phyloP scores from a whole-genome alignment of 1,140 invertebrate species.

The Littorina saxatilis region DNA sequence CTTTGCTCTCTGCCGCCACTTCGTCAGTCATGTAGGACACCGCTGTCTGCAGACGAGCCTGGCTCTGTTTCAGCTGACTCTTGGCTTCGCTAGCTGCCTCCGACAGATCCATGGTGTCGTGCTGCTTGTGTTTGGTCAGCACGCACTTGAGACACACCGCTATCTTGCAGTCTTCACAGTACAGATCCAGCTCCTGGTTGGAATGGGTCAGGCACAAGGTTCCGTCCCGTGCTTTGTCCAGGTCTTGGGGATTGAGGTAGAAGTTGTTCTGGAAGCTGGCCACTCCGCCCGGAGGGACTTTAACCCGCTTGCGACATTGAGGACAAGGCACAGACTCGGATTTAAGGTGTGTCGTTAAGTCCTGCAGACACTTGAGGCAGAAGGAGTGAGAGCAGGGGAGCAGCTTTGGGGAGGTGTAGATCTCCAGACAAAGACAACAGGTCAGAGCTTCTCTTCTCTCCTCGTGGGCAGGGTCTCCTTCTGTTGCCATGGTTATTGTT shows the following conservation, averaged over 20 bases:
- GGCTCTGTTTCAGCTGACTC: background rate
- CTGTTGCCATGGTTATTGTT: background rate
- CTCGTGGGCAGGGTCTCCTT: background rate
- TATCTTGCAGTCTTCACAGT: no score
- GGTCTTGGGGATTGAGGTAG: no score
- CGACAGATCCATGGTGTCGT: background rate
- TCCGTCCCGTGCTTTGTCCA: background rate
- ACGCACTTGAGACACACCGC: no score
- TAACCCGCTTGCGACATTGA: background rate
- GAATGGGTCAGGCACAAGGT: background rate
- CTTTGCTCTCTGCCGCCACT: no score
- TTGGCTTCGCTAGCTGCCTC: background rate
- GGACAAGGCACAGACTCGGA: background rate
- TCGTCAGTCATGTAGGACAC: background rate
- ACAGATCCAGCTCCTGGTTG: background rate
- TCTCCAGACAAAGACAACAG: conserved; percentile 6
- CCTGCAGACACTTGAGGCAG: conserved; percentile 3
- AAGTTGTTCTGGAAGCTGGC: no score
- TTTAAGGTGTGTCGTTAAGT: background rate
- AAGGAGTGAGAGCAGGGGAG: no score
- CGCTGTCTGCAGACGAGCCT: background rate
- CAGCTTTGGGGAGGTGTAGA: background rate
- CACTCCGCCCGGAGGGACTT: background rate
- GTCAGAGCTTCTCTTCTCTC: background rate
- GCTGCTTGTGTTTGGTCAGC: no score